A percentile compares a stretch with the other conserved stretches of the same genome.
These are phyloP conservation scores for Diplodus puntazzo DNA, from an alignment of 2,797 vertebrate species.

Conservation along the genomic window DNA sequence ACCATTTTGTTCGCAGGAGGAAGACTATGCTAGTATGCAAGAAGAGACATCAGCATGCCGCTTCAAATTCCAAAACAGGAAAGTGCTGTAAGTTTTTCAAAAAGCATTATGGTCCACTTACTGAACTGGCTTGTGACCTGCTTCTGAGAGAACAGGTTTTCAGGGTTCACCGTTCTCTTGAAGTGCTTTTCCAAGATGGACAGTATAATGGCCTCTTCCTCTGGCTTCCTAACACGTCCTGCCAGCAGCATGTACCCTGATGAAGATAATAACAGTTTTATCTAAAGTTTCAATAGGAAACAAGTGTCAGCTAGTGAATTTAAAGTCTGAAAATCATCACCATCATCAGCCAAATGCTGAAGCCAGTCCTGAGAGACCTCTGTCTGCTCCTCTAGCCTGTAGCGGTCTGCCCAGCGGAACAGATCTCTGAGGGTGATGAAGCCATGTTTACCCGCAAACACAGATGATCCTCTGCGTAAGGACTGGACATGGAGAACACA, in stretches of 20 bases:
- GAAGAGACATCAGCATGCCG: not conserved
- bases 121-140: slow-evolving; percentile 90
- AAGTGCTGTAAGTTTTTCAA: not conserved
- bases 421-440: slow-evolving; percentile 97
- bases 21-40: not conserved
- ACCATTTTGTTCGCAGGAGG: not conserved
- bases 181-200: slow-evolving; percentile 94
- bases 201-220: slow-evolving; percentile 91
- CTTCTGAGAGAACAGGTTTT: slow-evolving; percentile 90
- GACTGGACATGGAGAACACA: slow-evolving; percentile 82
- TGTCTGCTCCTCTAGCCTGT: slow-evolving; percentile 89
- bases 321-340: slow-evolving; percentile 73
- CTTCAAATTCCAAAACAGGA: not conserved
- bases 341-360: slow-evolving; percentile 95
- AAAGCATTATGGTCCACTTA: slow-evolving; percentile 79
- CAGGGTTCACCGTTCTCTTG: slow-evolving; percentile 90
- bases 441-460: slow-evolving; percentile 98
- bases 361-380: slow-evolving; percentile 93
- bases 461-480: slow-evolving; percentile 92
- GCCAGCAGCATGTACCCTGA: slow-evolving; percentile 97
- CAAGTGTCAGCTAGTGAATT: rapidly evolving
- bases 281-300: not conserved
- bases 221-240: slow-evolving; percentile 93
- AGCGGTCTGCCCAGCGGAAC: slow-evolving; percentile 97
- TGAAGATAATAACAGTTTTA: rapidly evolving